These are phyloP conservation scores for Alloplasta piceator DNA, from an alignment of 2,888 invertebrate species.

Conservation along the genomic window DNA sequence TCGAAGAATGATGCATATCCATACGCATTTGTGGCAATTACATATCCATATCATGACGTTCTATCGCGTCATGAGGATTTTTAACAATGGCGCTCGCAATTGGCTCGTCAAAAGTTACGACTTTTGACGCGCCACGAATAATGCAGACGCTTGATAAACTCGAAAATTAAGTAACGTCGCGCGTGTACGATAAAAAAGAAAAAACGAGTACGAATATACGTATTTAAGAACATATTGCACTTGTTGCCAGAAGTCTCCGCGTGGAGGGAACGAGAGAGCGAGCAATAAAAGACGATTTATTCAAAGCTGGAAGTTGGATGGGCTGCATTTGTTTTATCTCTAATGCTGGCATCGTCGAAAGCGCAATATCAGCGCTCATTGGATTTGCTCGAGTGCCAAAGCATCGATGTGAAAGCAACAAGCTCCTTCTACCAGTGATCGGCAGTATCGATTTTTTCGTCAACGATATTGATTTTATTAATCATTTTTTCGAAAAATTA, in stretches of 20 bases:
- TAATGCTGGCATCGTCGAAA: constrained; percentile 30
- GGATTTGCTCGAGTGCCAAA: constrained; percentile 19
- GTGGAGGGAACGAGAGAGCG: not conserved
- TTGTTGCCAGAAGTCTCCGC: not conserved
- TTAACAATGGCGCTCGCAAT: constrained; percentile 54
- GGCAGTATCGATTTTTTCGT: no score
- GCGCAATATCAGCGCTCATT: not conserved
- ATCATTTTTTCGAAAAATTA: no score
- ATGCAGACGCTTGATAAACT: constrained; percentile 26
- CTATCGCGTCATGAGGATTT: constrained; percentile 48
- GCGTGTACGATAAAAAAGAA: not conserved
- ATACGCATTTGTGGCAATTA: not conserved
- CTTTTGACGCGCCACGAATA: constrained; percentile 47
- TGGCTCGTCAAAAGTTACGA: constrained; percentile 63
- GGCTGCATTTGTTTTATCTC: constrained; percentile 26
- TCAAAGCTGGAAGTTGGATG: constrained; percentile 4
- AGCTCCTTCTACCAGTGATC: not conserved
- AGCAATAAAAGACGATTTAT: constrained; percentile 46
- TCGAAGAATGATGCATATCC: no score
- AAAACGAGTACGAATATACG: not conserved
- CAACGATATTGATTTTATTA: no score
- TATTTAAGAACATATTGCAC: not conserved
- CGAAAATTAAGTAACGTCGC: not conserved
- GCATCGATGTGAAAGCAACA: constrained; percentile 15
- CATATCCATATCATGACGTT: constrained; percentile 24